These are phyloP conservation scores for Scrobipalpa costella DNA, from an alignment of 2,888 invertebrate genomes.

Conservation along the genomic window DNA sequence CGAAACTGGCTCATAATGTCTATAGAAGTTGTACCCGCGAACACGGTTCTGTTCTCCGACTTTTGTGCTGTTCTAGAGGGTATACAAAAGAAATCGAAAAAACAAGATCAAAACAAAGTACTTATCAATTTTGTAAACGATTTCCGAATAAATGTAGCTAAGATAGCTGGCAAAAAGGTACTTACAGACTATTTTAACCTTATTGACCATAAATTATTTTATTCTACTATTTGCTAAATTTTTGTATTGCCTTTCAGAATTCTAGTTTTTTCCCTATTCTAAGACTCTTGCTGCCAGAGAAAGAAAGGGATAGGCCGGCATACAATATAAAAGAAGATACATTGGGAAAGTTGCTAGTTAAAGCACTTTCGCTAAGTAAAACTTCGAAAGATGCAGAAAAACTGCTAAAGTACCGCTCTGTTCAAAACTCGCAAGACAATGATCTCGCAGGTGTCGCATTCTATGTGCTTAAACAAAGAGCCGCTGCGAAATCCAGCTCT, in stretches of 20 bases:
- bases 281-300: constrained; percentile 88
- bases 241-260: constrained; percentile 55
- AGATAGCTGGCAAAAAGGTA: constrained; percentile 64
- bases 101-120: constrained; percentile 61
- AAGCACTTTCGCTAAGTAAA: constrained; percentile 87
- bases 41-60: constrained; percentile 72
- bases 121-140: constrained; percentile 73
- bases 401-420: constrained; percentile 70
- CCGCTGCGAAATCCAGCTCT: constrained; percentile 59
- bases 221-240: not conserved
- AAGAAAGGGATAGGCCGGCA: constrained; percentile 89
- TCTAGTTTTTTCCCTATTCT: constrained; percentile 86
- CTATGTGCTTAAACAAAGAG: constrained; percentile 83
- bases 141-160: constrained; percentile 63
- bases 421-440: constrained; percentile 69
- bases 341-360: constrained; percentile 87
- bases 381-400: constrained; percentile 74
- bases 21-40: constrained; percentile 46
- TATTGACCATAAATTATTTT: not conserved
- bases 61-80: constrained; percentile 84
- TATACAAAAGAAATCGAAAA: constrained; percentile 70
- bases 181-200: constrained; percentile 24
- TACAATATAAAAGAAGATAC: constrained; percentile 91
- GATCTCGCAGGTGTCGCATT: constrained; percentile 93
- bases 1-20: constrained; percentile 23